Base-by-base conservation (phyloP, 2,113 vertebrate species). In the Murina feae region DNA sequence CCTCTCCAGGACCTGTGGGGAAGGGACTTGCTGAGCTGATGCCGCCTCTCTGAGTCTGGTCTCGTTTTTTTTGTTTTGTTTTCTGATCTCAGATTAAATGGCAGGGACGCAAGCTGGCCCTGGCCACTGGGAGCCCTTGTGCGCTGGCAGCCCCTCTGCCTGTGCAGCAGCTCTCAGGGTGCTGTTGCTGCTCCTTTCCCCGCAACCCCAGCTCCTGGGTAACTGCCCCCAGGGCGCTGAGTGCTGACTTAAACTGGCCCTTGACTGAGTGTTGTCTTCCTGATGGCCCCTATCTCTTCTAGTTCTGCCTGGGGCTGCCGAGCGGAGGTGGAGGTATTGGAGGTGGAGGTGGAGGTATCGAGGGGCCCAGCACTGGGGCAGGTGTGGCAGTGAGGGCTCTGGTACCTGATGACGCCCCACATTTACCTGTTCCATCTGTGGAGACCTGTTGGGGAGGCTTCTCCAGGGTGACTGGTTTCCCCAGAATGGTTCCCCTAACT, bases 391-490 rank as follows among this genome's bases (percentile, higher is more conserved):
- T 37, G 16, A 21, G 53, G 21, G 25, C 58, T 63, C 74, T 30
- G 23, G 60, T 32, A 32, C 30, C 6, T 4, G 4, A 2, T 17
- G 66, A n/a, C 18, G 21, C n/a, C 42, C 18, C 10, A 3, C 18
- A 10, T 49, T 39, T 17, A 44, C 58, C 60, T 23, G 53, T 55
- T 0, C 65, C 69, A 68, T 79, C 79, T 25, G 14, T 71, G 90
- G 92, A 72, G 95, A 90, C 91, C 92, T 0, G 93, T 42, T 74
- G 93, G 0, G 0, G 75, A 42, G 23, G 88, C 13, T 65, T 92
- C 39, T 68, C 37, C 25, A 89, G 96, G 91, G 92, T 80, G 96
- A 2, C 92, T 30, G 91, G 76, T 89, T 86, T 9, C 1, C 83
- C 83, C 92, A 74, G 47, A 79, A 39, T 47, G 79, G 49, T 76